These are phyloP conservation scores for Dromius quadrimaculatus DNA, from an alignment of 2,888 invertebrate genomes.

Conservation along the genomic window DNA sequence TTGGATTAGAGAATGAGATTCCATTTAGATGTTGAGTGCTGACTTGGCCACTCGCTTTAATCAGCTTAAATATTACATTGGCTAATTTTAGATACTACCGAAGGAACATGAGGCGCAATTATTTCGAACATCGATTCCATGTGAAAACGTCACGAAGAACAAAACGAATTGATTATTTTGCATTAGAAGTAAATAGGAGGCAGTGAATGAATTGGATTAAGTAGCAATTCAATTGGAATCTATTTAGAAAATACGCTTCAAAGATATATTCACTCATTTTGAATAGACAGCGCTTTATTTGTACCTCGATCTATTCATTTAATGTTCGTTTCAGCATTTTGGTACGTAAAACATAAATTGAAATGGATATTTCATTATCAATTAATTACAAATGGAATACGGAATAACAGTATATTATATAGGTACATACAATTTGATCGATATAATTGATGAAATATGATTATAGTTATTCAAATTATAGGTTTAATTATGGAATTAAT, in stretches of 20 bases:
- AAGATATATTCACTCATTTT: neutral
- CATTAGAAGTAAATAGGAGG: conserved; percentile 9
- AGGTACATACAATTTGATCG: no score
- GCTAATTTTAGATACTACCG: conserved; percentile 50
- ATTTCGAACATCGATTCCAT: conserved; percentile 25
- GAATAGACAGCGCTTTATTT: neutral
- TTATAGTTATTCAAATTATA: conserved; percentile 8
- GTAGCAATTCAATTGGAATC: neutral
- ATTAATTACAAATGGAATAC: no score
- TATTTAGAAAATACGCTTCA: neutral
- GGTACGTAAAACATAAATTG: no score
- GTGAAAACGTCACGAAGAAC: conserved; percentile 34
- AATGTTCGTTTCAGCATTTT: no score
- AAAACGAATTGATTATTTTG: conserved; percentile 37
- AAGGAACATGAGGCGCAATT: conserved; percentile 21
- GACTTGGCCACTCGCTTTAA: conserved; percentile 52
- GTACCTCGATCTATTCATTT: neutral
- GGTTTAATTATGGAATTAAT: neutral
- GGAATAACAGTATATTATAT: no score
- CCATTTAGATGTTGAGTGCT: conserved; percentile 51
- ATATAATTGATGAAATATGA: conserved; percentile 7
- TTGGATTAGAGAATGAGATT: conserved; percentile 50
- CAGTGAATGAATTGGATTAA: conserved; percentile 1
- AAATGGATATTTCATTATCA: no score
- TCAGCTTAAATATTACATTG: conserved; percentile 52